These are phyloP conservation scores for Pegea sp. DNA, from an alignment of 23 tunicate species.

Conservation along the genomic window DNA sequence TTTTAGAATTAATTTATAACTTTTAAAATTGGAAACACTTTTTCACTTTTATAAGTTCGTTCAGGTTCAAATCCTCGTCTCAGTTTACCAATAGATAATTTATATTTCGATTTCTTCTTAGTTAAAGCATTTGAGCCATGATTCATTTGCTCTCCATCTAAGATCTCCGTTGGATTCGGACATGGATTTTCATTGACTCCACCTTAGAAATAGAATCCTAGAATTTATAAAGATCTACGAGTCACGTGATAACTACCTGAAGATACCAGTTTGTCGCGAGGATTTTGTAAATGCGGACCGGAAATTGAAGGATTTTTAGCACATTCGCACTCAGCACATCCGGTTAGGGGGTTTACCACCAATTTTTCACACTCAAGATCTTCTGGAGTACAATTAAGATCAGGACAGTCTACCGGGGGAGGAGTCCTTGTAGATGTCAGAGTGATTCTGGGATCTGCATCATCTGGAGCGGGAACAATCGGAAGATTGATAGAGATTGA, in stretches of 20 bases:
- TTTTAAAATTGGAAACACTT: neutral
- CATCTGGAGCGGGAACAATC: too few relatives aligned
- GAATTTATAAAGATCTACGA: too few relatives aligned
- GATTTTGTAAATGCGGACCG: too few relatives aligned
- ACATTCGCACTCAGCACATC: constrained; percentile 4
- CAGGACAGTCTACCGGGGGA: neutral
- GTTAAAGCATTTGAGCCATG: neutral
- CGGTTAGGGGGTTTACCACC: constrained; percentile 7
- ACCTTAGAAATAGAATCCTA: too few relatives aligned
- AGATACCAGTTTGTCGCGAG: too few relatives aligned
- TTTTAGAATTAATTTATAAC: neutral
- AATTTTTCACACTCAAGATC: constrained; percentile 2
- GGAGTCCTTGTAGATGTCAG: too few relatives aligned
- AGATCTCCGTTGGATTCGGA: constrained; percentile 9
- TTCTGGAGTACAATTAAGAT: neutral
- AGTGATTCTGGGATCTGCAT: too few relatives aligned
- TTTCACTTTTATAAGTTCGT: constrained; percentile 2
- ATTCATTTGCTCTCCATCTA: neutral
- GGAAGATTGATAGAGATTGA: too few relatives aligned
- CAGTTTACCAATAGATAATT: constrained; percentile 1
- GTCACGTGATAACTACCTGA: too few relatives aligned
- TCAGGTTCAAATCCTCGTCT: constrained; percentile 5
- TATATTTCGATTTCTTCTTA: constrained; percentile 1
- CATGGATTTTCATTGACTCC: neutral
- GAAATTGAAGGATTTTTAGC: too few relatives aligned